Evolutionary conservation across 2,888 invertebrate species (phyloP).

Genomic region (Melinaea marsaeus): DNA sequence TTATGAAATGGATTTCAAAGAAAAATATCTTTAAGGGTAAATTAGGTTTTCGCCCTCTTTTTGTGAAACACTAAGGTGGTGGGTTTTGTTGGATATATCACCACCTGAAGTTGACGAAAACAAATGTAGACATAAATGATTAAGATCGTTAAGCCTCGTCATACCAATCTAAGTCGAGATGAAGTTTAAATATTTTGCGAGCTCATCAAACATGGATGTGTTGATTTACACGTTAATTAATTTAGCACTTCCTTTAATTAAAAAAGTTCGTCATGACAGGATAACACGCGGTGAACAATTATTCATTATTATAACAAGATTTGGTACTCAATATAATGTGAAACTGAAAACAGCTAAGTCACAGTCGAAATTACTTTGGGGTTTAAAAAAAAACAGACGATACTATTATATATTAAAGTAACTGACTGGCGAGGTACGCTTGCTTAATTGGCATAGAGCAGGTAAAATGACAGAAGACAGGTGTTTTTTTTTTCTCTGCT

Average conservation of each 20-base stretch:
- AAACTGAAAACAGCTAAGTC: neutral
- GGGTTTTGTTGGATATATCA: neutral
- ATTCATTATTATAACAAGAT: neutral
- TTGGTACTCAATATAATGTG: neutral
- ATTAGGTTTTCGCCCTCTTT: too few relatives aligned
- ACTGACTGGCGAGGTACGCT: too few relatives aligned
- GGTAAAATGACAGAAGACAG: too few relatives aligned
- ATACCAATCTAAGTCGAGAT: slow-evolving; percentile 22
- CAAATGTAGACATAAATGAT: neutral
- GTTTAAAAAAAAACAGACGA: too few relatives aligned
- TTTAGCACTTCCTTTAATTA: slow-evolving; percentile 26
- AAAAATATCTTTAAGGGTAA: too few relatives aligned
- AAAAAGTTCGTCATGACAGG: slow-evolving; percentile 12
- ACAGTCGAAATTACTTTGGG: too few relatives aligned
- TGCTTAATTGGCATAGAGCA: too few relatives aligned
- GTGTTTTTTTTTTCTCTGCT: too few relatives aligned
- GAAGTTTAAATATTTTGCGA: slow-evolving; percentile 39
- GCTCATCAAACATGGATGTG: slow-evolving; percentile 40
- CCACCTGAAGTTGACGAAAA: neutral
- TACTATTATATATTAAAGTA: too few relatives aligned
- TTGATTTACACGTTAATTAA: slow-evolving; percentile 30
- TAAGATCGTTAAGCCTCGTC: neutral
- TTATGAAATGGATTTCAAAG: neutral
- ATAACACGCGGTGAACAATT: neutral
- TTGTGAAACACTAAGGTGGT: neutral